Evolutionary conservation across 2,888 invertebrate species (phyloP).

Genomic region (Belgica antarctica): DNA sequence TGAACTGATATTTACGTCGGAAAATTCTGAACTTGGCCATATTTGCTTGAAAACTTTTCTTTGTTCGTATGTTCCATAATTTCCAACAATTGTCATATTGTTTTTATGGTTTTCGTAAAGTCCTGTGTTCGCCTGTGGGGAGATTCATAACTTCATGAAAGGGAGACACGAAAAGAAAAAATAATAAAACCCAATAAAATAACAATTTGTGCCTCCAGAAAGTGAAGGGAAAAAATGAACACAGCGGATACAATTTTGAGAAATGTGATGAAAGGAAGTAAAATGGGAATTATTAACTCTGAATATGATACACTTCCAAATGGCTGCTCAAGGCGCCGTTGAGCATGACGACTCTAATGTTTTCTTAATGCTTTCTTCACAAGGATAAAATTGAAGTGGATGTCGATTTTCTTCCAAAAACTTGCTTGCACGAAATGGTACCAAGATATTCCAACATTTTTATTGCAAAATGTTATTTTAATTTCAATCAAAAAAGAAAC

Average conservation of each 20-base stretch:
- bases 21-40: neutral
- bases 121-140: neutral
- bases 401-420: too few species aligned
- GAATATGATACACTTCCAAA: slow-evolving; percentile 7
- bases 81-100: neutral
- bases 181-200: neutral
- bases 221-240: too few species aligned
- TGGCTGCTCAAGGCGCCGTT: neutral
- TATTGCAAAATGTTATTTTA: too few species aligned
- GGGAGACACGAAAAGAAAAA: neutral
- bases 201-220: slow-evolving; percentile 6
- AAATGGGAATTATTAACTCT: neutral
- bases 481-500: too few species aligned
- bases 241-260: neutral
- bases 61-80: neutral
- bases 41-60: neutral
- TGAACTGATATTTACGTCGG: neutral
- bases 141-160: neutral
- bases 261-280: neutral
- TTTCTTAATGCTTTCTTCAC: neutral
- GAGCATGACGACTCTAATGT: neutral
- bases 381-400: neutral
- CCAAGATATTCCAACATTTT: too few species aligned
- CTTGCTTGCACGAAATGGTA: too few species aligned
- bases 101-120: slow-evolving; percentile 9